These are phyloP conservation scores for Notarius lentiginosus DNA, from an alignment of 2,113 vertebrate species.

Conservation along the genomic window DNA sequence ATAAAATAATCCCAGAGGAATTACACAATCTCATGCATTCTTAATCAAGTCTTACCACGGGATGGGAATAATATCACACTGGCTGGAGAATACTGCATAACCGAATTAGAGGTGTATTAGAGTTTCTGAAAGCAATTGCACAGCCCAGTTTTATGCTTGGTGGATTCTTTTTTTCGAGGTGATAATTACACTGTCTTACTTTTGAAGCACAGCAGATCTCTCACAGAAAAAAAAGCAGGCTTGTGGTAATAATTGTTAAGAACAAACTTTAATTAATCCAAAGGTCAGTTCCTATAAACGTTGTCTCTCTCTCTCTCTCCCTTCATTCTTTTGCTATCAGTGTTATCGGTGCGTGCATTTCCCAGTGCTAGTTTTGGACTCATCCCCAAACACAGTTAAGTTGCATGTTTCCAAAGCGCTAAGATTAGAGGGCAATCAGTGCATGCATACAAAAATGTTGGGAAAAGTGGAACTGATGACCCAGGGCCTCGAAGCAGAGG, in stretches of 20 bases:
- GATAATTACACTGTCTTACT: constrained; percentile 5
- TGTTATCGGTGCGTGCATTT: constrained; percentile 18
- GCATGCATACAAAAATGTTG: not conserved
- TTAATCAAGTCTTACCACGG: not conserved
- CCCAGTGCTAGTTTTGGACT: constrained; percentile 22
- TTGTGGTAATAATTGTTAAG: not conserved
- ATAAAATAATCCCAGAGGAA: constrained; percentile 5
- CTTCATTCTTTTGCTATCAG: not conserved
- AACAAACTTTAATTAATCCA: not conserved
- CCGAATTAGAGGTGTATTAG: not conserved
- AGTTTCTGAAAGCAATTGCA: constrained; percentile 10
- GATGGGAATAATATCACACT: not conserved
- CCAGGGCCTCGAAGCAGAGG: not conserved
- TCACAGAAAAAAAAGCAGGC: not conserved
- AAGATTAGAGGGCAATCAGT: constrained; percentile 9
- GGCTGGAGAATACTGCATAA: not conserved
- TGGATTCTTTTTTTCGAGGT: constrained; percentile 9
- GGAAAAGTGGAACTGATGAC: not conserved
- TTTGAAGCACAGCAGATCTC: not conserved
- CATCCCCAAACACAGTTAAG: not conserved
- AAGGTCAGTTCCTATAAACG: not conserved
- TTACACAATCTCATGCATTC: not conserved
- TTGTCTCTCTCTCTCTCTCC: not conserved
- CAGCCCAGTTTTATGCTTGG: not conserved
- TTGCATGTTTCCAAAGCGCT: not conserved